Evolutionary conservation across 1,140 invertebrate genomes (phyloP).

Genomic region (Sitobion miscanthi): DNA sequence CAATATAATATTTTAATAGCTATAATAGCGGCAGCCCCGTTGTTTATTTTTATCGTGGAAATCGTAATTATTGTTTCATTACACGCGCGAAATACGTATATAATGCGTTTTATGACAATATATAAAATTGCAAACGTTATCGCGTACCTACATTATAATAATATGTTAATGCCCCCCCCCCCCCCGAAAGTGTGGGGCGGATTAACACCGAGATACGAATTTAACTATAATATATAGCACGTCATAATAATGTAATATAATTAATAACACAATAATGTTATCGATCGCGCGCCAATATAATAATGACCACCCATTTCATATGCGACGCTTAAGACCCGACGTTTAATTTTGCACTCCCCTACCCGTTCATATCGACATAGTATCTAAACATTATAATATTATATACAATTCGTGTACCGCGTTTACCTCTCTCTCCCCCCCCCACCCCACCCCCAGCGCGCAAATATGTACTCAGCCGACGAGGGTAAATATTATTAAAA

Average conservation of each 20-base stretch:
- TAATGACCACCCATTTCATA: neutral
- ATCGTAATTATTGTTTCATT: slow-evolving; percentile 18
- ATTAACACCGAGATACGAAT: neutral
- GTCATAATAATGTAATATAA: neutral
- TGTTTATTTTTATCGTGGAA: neutral
- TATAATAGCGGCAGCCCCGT: neutral
- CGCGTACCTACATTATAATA: neutral
- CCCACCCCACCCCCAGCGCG: neutral
- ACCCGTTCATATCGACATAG: neutral
- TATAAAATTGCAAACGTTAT: slow-evolving; percentile 1
- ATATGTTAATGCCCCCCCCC: neutral
- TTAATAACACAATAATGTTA: neutral
- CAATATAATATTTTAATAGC: neutral
- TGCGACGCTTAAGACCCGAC: neutral
- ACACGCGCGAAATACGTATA: neutral
- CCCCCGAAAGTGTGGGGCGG: neutral
- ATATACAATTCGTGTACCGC: neutral
- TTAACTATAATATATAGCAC: neutral
- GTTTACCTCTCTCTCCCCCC: neutral
- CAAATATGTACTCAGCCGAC: neutral
- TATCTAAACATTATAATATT: neutral
- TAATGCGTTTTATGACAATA: neutral
- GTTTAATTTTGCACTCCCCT: neutral
- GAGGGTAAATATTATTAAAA: neutral
- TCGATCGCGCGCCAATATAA: neutral